A percentile compares a stretch with the other conserved stretches of the same genome.
Evolutionary conservation across 2,113 vertebrate species (phyloP).

Genomic region (Passer montanus): DNA sequence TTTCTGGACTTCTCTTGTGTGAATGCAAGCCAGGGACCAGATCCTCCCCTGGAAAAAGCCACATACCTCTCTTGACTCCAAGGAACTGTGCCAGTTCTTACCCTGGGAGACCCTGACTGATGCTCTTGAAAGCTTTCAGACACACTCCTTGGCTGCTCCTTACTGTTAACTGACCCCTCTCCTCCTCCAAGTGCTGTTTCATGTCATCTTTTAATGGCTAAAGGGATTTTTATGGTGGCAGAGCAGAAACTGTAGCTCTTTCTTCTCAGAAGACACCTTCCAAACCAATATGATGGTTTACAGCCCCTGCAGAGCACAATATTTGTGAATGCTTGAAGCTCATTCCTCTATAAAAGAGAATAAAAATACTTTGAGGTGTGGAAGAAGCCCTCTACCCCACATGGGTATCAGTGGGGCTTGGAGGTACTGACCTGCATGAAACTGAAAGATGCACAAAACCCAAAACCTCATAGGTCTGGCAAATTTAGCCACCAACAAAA

Average conservation of each 20-base stretch:
- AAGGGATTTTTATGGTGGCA: background rate
- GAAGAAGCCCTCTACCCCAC: background rate
- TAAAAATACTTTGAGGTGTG: background rate
- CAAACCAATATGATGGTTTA: background rate
- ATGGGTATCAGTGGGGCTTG: rapidly evolving
- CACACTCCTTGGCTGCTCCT: background rate
- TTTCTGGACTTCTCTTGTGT: background rate
- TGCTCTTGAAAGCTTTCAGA: constrained; percentile 18
- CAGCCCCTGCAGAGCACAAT: background rate
- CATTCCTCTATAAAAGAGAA: background rate
- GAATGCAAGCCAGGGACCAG: background rate
- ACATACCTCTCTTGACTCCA: background rate
- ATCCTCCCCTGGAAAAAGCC: background rate
- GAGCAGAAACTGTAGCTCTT: background rate
- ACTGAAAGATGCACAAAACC: background rate
- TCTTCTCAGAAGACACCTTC: background rate
- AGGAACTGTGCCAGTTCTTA: background rate
- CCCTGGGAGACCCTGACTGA: background rate
- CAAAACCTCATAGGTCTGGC: background rate
- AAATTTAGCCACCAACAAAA: background rate
- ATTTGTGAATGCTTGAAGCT: background rate
- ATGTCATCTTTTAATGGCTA: constrained; percentile 10
- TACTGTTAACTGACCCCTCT: background rate
- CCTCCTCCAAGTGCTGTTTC: background rate
- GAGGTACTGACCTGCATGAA: background rate